Evolutionary conservation across 2,888 invertebrate genomes (phyloP), one percentile per base, ranked within the genome.

Genomic region (Hirtodrosophila cameraria): DNA sequence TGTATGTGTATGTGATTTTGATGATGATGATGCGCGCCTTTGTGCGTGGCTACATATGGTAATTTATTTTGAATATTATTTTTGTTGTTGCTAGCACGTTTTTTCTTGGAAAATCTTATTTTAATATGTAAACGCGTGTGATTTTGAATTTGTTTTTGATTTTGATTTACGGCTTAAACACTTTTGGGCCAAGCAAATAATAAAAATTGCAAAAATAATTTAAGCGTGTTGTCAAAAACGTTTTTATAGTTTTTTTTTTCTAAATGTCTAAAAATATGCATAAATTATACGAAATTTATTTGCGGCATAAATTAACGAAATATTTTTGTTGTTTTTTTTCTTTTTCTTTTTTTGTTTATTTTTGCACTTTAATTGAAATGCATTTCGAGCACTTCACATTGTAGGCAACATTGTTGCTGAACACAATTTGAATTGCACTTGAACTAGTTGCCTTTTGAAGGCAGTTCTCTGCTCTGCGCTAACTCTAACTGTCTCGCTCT

Each of bases 31-130:
- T 35, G 31, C 50, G 45, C 31, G 43, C 16, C 30, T 33, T 49
- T 57, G 33, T 46, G 33, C 35, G 20, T n/a, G 54, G 30, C 68
- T 80, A 66, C 80, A 80, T 86, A 87, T 86, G 87, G 75, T 62
- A 71, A 84, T 76, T 57, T 62, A 35, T 33, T 43, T 55, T 64
- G 35, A 36, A 16, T 50, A 53, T 31, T 30, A 50, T 28, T 45
- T 39, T 9, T 33, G 36, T 61, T 54, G 46, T 52, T 25, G 9
- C 8, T 15, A 15, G 8, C 46, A 46, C 39, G 15, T 38, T 6
- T 36, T 31, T 49, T 12, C 38, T 49, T 12, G 2, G 15, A 60
- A 15, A 49, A 41, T 28, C 42, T 57, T 62, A 60, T 80, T 35
- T 20, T 58, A 78, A 78, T 61, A 54, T 64, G 54, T 48, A 46